Conservation (phyloP, 2,797 vertebrate genomes). For the Monodelphis domestica region DNA sequence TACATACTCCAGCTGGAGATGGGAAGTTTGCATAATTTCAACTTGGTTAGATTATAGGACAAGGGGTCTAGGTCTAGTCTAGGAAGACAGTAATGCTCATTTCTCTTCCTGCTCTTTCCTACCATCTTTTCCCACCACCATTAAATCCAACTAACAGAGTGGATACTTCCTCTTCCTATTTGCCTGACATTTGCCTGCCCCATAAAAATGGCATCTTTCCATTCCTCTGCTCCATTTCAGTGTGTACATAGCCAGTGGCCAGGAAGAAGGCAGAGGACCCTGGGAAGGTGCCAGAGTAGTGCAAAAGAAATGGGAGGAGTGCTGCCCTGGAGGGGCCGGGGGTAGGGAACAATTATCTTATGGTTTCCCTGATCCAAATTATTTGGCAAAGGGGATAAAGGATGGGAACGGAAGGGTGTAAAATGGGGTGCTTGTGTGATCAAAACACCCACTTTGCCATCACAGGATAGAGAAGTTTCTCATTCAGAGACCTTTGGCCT, state of each 20-base stretch:
- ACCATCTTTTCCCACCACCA: not conserved
- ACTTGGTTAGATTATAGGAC: not conserved
- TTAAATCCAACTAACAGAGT: not conserved
- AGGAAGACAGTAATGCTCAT: accelerated
- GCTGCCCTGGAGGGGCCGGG: not conserved
- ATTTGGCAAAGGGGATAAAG: not conserved
- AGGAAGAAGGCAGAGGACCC: not conserved
- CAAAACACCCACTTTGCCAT: not conserved
- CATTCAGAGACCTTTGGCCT: not conserved
- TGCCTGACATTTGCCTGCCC: not conserved
- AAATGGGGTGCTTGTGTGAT: not conserved
- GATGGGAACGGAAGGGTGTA: not conserved
- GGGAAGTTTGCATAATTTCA: not conserved
- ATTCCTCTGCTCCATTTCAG: not conserved
- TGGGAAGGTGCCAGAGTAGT: not conserved
- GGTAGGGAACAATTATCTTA: not conserved
- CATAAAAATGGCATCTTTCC: not conserved
- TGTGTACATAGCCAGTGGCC: not conserved
- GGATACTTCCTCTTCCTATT: not conserved
- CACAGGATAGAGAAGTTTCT: not conserved
- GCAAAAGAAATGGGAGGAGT: not conserved
- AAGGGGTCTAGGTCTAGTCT: accelerated
- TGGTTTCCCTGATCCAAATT: not conserved
- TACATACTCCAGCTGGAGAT: not conserved
- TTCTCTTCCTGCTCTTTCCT: not conserved